Evolutionary conservation across 2,113 vertebrate genomes (phyloP).

Genomic region (Xerus inauris): DNA sequence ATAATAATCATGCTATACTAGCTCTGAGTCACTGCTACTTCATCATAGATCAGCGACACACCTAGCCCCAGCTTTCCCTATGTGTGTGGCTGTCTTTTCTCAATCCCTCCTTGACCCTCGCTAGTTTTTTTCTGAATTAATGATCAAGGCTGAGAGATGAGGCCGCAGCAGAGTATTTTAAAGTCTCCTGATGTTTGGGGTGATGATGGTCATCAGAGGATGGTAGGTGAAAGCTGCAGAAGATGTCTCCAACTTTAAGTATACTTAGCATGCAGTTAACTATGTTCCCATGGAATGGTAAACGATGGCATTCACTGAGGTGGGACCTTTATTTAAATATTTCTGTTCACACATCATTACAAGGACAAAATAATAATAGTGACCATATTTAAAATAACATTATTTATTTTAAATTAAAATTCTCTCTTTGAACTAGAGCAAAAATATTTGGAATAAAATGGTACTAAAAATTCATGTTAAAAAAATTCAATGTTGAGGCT

Average conservation of each 20-base stretch:
- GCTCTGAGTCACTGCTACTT: no score
- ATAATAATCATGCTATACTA: no score
- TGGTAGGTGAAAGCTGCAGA: neutral
- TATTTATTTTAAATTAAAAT: neutral
- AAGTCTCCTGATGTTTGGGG: neutral
- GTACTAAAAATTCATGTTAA: neutral
- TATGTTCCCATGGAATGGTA: neutral
- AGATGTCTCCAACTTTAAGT: neutral
- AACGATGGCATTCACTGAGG: neutral
- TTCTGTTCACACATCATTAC: neutral
- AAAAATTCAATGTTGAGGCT: no score
- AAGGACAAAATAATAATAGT: neutral
- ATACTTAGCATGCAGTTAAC: neutral
- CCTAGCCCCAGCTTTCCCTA: no score
- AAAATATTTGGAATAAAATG: neutral
- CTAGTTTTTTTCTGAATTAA: no score
- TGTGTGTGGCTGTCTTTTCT: no score
- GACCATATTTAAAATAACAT: neutral
- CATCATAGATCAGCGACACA: no score
- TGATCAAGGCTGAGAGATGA: no score
- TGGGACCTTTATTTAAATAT: neutral
- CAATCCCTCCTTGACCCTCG: no score
- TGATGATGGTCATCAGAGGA: neutral
- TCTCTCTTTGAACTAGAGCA: neutral
- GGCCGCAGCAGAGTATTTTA: neutral